Evolutionary conservation across 2,113 vertebrate genomes (phyloP).

Genomic region (Toxostoma redivivum): DNA sequence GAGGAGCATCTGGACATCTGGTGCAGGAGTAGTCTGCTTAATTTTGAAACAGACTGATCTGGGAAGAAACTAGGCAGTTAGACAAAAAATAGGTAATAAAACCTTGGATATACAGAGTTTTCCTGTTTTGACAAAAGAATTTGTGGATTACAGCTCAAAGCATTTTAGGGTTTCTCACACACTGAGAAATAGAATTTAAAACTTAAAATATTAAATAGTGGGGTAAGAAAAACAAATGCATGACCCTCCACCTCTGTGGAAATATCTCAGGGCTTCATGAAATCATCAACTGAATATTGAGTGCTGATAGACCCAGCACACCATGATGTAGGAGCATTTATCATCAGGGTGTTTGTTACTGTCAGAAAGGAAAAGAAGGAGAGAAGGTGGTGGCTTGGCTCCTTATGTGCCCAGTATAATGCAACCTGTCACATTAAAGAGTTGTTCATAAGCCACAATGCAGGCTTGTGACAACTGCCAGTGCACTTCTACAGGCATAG

Average conservation of each 20-base stretch:
- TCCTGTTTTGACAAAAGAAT: background rate
- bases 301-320: background rate
- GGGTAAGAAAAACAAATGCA: background rate
- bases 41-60: constrained; percentile 37
- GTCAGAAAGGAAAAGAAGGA: background rate
- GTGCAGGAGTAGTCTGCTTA: background rate
- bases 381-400: background rate
- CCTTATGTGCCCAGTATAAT: background rate
- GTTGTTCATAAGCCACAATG: background rate
- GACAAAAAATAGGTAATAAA: constrained; percentile 17
- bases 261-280: background rate
- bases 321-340: background rate
- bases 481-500: background rate
- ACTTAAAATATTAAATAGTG: background rate
- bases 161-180: background rate
- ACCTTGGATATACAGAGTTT: background rate
- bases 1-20: background rate
- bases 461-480: background rate
- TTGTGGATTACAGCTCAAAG: background rate
- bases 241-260: background rate
- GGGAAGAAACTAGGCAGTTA: constrained; percentile 10
- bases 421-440: background rate
- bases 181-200: background rate
- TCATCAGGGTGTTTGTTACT: background rate
- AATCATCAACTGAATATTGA: background rate